phyloP scores from a whole-genome alignment of 2,113 vertebrate species.

The Protomyctophum bolini region DNA sequence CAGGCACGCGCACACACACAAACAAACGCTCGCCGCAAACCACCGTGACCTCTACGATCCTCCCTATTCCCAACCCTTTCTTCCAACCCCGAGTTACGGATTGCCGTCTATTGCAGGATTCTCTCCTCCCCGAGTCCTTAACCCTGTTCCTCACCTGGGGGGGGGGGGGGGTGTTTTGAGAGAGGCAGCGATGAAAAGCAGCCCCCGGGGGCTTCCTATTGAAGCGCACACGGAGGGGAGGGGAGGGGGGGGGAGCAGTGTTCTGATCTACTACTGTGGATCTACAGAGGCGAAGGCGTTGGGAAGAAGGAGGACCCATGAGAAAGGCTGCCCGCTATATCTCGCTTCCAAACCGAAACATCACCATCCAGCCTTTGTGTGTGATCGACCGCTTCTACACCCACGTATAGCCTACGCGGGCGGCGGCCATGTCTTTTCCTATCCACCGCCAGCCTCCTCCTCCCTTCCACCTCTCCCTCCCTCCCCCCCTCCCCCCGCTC shows the following conservation, averaged over 20 bases:
- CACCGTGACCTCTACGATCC: not conserved
- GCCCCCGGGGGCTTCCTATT: conserved; percentile 37
- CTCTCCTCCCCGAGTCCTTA: conserved; percentile 54
- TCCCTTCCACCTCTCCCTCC: conserved; percentile 40
- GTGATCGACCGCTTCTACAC: conserved; percentile 56
- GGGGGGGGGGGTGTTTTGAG: conserved; percentile 26
- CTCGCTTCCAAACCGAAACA: conserved; percentile 34
- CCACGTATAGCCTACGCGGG: conserved; percentile 43
- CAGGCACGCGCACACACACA: conserved; percentile 15
- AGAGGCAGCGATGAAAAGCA: conserved; percentile 45
- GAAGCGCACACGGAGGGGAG: not conserved
- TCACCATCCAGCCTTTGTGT: conserved; percentile 63
- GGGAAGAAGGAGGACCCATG: conserved; percentile 44
- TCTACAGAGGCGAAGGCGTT: conserved; percentile 15
- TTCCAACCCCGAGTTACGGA: conserved; percentile 30
- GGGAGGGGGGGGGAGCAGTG: conserved; percentile 32
- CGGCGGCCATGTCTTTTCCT: conserved; percentile 24
- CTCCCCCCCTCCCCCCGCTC: conserved; percentile 43
- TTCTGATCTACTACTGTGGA: conserved; percentile 24
- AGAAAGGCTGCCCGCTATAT: conserved; percentile 44
- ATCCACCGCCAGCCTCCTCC: conserved; percentile 13
- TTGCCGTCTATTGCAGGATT: conserved; percentile 30
- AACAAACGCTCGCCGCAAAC: not conserved
- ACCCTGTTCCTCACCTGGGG: conserved; percentile 56
- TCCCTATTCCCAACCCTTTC: not conserved